Percentiles rank a stretch among this genome's conserved stretches.
Evolutionary conservation across 1,140 invertebrate genomes (phyloP).

Genomic region (Tigriopus japonicus): DNA sequence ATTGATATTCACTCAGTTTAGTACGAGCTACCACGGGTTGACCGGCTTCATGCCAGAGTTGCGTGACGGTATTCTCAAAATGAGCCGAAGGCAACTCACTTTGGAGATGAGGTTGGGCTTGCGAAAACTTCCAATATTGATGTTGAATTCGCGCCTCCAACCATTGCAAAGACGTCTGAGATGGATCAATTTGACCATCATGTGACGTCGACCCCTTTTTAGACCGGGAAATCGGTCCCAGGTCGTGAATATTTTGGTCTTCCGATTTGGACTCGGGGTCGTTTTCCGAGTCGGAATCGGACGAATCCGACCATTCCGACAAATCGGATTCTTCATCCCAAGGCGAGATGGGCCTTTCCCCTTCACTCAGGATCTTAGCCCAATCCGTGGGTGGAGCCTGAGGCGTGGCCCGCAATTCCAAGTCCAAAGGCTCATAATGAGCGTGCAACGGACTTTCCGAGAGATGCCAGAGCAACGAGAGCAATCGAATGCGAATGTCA

Average conservation of each 20-base stretch:
- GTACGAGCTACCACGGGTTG: not conserved
- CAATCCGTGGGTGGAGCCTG: not conserved
- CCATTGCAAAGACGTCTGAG: not conserved
- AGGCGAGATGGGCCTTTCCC: not conserved
- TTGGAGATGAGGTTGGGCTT: not conserved
- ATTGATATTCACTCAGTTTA: conserved; percentile 6
- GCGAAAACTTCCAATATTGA: not conserved
- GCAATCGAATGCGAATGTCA: not conserved
- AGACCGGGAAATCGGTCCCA: too few relatives aligned
- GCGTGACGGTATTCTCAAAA: not conserved
- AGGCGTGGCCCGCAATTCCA: not conserved
- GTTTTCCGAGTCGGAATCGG: not conserved
- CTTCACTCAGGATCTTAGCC: not conserved
- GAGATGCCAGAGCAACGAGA: not conserved
- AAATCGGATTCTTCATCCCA: not conserved
- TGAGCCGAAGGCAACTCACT: not conserved
- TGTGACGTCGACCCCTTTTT: too few relatives aligned
- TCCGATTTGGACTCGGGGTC: too few relatives aligned
- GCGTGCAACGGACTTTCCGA: not conserved
- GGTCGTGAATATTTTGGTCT: too few relatives aligned
- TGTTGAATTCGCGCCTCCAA: not conserved
- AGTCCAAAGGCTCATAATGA: not conserved
- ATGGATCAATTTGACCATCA: too few relatives aligned
- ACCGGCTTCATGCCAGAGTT: not conserved
- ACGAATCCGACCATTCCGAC: not conserved